Evolutionary conservation across 2,888 invertebrate genomes (phyloP), one percentile per base, ranked within the genome.

Genomic region (Adela reaumurella): DNA sequence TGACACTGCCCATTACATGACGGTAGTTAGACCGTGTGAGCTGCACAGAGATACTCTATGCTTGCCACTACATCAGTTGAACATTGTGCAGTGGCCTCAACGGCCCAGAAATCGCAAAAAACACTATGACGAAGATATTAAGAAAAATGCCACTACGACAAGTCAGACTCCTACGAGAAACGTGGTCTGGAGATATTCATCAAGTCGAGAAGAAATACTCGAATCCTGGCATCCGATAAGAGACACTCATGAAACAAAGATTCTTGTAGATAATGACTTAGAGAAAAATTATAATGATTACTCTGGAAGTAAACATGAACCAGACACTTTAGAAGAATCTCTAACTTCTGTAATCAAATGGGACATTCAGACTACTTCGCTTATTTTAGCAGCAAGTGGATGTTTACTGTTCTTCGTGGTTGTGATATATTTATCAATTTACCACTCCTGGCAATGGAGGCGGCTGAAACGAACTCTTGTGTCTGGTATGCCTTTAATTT

Each of bases 341-440:
- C n/a, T 8, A 24, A 8, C 24, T 24, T 24, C 24, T 24, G 8
- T 24, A 24, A 24, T 81, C 54, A 70, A 81, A 60, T 88, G 88
- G 86, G 89, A 90, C 69, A 84, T 89, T 83, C 89, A 90, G 63
- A 85, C 87, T 50, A 82, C 86, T 46, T 86, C 87, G 49, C 78
- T 91, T 59, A 83, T 86, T 52, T 70, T 89, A 56, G 90, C 90
- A 46, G 86, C 88, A 35, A 83, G 86, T 63, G 87, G 89, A 54
- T 91, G 90, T 77, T 80, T 90, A 51, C 78, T 90, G 63, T 91
- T 91, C 79, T 90, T 91, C 78, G 76, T 88, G 59, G 87, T 88
- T 55, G 89, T 90, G 63, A 84, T 89, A 57, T 83, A 86, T 60
- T 86, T 90, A 65, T 87, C 89, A 57, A 71, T 90, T 59, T 85